phyloP scores from a whole-genome alignment of 2,797 vertebrate species.

The Sebastes nivosus region DNA sequence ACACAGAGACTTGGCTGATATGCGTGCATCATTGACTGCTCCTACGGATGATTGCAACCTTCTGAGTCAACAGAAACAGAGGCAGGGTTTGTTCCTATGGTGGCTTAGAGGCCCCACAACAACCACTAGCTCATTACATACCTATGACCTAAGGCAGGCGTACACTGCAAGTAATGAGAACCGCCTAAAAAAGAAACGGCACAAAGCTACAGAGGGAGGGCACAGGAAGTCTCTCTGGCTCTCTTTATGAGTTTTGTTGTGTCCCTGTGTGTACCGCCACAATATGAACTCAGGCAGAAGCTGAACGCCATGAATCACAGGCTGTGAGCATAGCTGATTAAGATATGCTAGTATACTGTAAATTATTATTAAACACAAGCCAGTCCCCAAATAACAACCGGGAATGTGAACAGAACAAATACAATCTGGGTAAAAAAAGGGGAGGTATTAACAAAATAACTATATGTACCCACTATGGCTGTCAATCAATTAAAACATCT shows the following conservation, averaged over 20 bases:
- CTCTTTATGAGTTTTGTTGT: neutral
- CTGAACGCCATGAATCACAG: neutral
- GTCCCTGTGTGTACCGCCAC: neutral
- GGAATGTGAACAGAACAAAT: neutral
- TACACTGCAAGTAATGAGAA: neutral
- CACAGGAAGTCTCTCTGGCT: neutral
- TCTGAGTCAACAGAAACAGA: conserved; percentile 16
- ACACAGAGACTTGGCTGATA: conserved; percentile 12
- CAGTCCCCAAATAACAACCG: neutral
- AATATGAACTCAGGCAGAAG: neutral
- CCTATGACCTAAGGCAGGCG: neutral
- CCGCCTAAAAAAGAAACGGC: neutral
- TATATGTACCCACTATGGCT: neutral
- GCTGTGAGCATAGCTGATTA: neutral
- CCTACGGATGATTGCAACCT: conserved; percentile 15
- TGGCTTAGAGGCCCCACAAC: neutral
- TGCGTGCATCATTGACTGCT: conserved; percentile 13
- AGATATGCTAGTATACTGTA: neutral
- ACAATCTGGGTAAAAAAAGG: neutral
- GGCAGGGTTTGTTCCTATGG: conserved; percentile 16
- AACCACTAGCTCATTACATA: neutral
- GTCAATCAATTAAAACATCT: too few relatives aligned
- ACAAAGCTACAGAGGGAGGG: neutral
- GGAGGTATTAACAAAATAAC: neutral
- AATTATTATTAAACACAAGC: neutral